Evolutionary conservation across 2,888 invertebrate species (phyloP), one percentile per base, ranked within the genome.

Genomic region (Heteromyza rotundicornis): DNA sequence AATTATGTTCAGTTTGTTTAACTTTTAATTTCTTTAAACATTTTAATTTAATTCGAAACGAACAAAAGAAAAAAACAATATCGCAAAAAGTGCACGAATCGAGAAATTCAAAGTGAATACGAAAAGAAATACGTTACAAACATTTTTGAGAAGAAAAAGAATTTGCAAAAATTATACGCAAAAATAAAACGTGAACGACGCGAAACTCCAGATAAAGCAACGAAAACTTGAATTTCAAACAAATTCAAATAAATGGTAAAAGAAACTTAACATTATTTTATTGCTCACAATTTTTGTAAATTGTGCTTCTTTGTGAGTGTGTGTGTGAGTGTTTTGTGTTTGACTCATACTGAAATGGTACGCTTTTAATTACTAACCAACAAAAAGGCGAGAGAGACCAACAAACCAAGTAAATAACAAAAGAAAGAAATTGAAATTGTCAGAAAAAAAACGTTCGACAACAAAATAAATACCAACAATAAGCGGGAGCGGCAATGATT

Each of bases 21-120:
- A n/a, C 14, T 47, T 47, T 19, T 47, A 20, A 47, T 47, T 40
- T 67, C 60, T 60, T 68, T 69, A 64, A 16, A 63, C 20, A 64
- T 65, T 50, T 47, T 56, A 50, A 35, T 62, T 62, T 64, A 35
- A 23, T 52, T 17, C 55, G 60, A 57, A 55, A 65, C 61, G 51
- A 59, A 59, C 27, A 17, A 57, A 57, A 22, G 32, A 12, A 35
- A 40, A 54, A 27, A 52, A 47, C 23, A 24, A 56, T 27, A 24
- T 40, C 7, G 10, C 32, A 51, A 22, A 27, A 16, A 57, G 35
- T 19, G n/a, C 16, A 49, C 20, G 36, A 52, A 57, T 57, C 20
- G 36, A 49, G 23, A 47, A 54, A 17, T 12, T 3, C 35, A 57
- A 53, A 27, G 20, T 19, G 23, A 50, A 35, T 40, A 51, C 14